These are phyloP conservation scores for Phaethon lepturus DNA, from an alignment of 2,113 vertebrate species.

Conservation along the genomic window DNA sequence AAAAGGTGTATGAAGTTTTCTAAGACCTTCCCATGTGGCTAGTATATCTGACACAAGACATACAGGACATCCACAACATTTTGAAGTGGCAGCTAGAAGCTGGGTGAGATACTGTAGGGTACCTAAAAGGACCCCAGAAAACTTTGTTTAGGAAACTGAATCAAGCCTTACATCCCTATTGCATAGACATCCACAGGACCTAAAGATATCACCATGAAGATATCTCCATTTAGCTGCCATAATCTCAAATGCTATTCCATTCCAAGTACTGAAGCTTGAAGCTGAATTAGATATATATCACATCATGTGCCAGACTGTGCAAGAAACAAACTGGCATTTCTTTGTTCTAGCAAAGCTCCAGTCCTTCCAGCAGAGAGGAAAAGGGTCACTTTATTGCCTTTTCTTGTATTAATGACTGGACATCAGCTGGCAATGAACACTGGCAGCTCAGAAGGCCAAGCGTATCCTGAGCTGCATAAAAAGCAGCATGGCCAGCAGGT, in stretches of 20 bases:
- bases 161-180: neutral
- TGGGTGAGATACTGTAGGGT: neutral
- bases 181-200: neutral
- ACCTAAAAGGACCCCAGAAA: neutral
- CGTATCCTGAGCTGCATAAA: no score
- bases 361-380: neutral
- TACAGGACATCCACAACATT: neutral
- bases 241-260: neutral
- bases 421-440: no score
- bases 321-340: neutral
- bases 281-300: neutral
- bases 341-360: neutral
- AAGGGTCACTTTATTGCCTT: neutral
- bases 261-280: neutral
- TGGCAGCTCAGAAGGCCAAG: no score
- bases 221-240: neutral
- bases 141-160: neutral
- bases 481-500: no score
- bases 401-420: neutral
- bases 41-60: neutral
- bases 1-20: neutral
- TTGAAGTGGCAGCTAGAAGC: neutral
- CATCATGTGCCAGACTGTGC: neutral
- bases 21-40: neutral
- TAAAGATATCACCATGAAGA: neutral